These are phyloP conservation scores for Montipora efflorescens DNA, from an alignment of 64 coral and sea anemone genomes.

Conservation along the genomic window DNA sequence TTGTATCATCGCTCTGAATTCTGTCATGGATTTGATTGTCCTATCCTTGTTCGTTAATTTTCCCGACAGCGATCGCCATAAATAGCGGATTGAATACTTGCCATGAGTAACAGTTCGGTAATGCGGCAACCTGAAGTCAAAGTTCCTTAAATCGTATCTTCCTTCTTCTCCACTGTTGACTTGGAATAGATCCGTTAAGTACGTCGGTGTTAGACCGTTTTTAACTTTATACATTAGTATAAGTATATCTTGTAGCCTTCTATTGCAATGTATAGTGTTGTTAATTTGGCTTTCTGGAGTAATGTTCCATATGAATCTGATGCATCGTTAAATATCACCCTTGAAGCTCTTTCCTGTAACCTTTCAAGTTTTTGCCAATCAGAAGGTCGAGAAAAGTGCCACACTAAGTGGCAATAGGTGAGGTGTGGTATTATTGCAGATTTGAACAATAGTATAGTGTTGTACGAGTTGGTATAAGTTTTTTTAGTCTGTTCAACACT, in stretches of 20 bases:
- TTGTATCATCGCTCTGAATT: constrained; percentile 13
- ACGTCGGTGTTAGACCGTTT: not conserved
- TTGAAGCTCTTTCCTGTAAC: too few species aligned
- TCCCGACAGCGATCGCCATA: not conserved
- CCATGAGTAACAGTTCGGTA: not conserved
- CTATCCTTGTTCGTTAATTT: not conserved
- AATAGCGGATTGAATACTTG: constrained; percentile 13
- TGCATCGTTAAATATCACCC: too few species aligned
- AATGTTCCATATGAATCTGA: too few species aligned
- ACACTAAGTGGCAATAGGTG: too few species aligned
- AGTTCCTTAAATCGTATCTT: constrained; percentile 17
- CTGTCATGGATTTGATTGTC: not conserved
- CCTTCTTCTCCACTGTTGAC: not conserved
- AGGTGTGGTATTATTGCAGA: too few species aligned
- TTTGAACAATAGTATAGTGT: too few species aligned
- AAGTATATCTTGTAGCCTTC: constrained; percentile 24
- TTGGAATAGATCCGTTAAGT: not conserved
- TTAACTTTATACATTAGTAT: constrained; percentile 23
- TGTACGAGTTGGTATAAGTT: too few species aligned
- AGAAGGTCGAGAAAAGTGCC: too few species aligned
- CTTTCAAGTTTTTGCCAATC: too few species aligned
- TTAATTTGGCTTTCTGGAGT: too few species aligned
- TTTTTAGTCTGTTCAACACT: too few species aligned
- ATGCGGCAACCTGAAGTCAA: not conserved
- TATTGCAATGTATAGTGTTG: not conserved